Base-by-base conservation (phyloP, 2,888 invertebrate species). In the Pammene fasciana region DNA sequence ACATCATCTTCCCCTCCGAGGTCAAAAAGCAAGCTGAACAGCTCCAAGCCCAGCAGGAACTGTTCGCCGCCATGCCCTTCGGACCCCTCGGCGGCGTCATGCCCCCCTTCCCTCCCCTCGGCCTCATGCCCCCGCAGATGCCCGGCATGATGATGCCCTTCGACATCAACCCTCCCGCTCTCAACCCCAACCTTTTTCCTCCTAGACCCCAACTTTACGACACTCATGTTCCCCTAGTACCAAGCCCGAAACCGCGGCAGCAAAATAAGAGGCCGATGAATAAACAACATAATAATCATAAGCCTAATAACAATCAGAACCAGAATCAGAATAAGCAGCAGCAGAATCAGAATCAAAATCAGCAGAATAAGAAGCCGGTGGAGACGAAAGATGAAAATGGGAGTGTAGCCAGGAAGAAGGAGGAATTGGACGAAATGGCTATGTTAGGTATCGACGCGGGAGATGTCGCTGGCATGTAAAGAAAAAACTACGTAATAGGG, bases 371-470 rank as follows among this genome's bases (percentile, higher is more conserved):
- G 38, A 61, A 68, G 26, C 64, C 68, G 11, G 8, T 46, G 4
- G 55, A 67, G 38, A 61, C 16, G 48, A 36, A 68, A 6, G 74
- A 71, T 10, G 76, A 78, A 9, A 80, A 78, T 10, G 78, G 75
- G 0, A 76, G 74, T 0, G 70, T 80, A 76, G 67, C 80, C 78
- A 82, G 82, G 85, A 90, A 91, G 86, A 92, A 82, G 85, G 93
- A 87, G 81, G 95, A 93, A 78, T 86, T 93, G 76, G 96, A 96
- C 70, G 97, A 97, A 77, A 86, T 97, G 71, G 96, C 96, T 4
- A 95, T 97, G 96, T 90, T 97, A 64, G 97, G 97, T 0, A 97
- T 97, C 62, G 97, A 97, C 81, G 97, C 96, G 8, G 95, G 95
- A 43, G 97, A 97, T 82, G 94, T 94, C 75, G 95, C 95, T 0